Base-by-base conservation (phyloP, 1,140 invertebrate species). In the Proales similis region DNA sequence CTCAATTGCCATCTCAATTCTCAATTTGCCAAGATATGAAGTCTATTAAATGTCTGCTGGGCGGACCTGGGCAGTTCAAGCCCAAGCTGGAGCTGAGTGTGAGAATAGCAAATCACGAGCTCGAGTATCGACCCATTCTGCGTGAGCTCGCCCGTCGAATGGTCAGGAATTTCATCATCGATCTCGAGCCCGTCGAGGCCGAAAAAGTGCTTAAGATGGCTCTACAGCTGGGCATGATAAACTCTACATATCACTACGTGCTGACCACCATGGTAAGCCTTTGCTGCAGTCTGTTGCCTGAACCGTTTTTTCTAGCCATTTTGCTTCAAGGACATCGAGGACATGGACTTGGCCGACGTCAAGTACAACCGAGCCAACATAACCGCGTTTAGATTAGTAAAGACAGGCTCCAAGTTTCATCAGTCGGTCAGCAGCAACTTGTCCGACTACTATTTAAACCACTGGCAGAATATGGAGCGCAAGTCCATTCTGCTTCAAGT, bases 191-290 rank as follows among this genome's bases (percentile, higher is more conserved):
- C 2, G 64, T 69, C 24, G 62, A 70, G 1, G 70, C 71, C 22
- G 60, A 66, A 3, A 39, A 68, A 30, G 67, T 74, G 36, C 63
- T 74, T 0, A 71, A 71, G 69, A 74, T 71, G 72, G 72, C 74
- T 11, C 62, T 75, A 38, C 74, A 75, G 66, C 68, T 74, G 63
- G 72, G 72, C 6, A 75, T 75, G 74, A 71, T 75, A 9, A 72
- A 75, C 64, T 69, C 70, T 7, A 73, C 71, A 33, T 70, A 73
- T 60, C 72, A 74, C 65, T 74, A 69, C 47, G 65, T 75, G 42
- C 45, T 75, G 2, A 74, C 72, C 30, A 73, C 70, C 53, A 57
- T 75, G 66, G n/a, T n/a, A n/a, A n/a, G n/a, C n/a, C 71, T 73
- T 66, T 68, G 71, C 66, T 11, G 12, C 53, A 14, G 11, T 17